A percentile compares a stretch with the other conserved stretches of the same genome.
Evolutionary conservation across 2,113 vertebrate genomes (phyloP).

Genomic region (Pao palembangensis): DNA sequence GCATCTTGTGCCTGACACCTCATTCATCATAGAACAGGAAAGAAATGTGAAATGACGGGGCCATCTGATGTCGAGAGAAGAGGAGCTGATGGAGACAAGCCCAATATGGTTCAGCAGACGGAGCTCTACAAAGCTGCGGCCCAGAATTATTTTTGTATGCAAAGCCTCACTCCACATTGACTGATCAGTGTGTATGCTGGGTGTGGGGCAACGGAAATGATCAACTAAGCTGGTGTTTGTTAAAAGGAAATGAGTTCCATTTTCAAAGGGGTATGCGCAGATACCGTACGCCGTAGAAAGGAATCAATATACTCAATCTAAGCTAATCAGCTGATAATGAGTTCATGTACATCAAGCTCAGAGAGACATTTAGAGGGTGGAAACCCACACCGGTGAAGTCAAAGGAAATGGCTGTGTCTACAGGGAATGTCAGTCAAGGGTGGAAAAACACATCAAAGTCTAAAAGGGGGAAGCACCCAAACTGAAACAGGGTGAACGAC

Average conservation of each 20-base stretch:
- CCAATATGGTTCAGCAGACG: constrained; percentile 44
- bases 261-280: neutral
- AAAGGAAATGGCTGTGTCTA: constrained; percentile 14
- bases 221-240: constrained; percentile 5
- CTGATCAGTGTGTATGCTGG: neutral
- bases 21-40: constrained; percentile 59
- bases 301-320: constrained; percentile 23
- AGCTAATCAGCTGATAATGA: constrained; percentile 27
- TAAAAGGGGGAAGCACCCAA: no score
- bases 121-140: neutral
- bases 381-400: constrained; percentile 10
- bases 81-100: constrained; percentile 33
- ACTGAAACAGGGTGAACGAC: no score
- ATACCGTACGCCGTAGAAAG: constrained; percentile 2
- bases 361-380: constrained; percentile 3
- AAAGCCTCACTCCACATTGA: neutral
- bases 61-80: constrained; percentile 34
- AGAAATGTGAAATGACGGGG: constrained; percentile 59
- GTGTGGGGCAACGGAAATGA: constrained; percentile 20
- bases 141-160: constrained; percentile 7
- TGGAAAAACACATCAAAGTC: constrained; percentile 17
- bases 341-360: constrained; percentile 17
- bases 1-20: constrained; percentile 61
- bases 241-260: neutral
- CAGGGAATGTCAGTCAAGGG: constrained; percentile 42